Percentiles rank a stretch among this genome's conserved stretches.
Conservation (phyloP, 1,140 invertebrate genomes). For the Mizuhopecten yessoensis region DNA sequence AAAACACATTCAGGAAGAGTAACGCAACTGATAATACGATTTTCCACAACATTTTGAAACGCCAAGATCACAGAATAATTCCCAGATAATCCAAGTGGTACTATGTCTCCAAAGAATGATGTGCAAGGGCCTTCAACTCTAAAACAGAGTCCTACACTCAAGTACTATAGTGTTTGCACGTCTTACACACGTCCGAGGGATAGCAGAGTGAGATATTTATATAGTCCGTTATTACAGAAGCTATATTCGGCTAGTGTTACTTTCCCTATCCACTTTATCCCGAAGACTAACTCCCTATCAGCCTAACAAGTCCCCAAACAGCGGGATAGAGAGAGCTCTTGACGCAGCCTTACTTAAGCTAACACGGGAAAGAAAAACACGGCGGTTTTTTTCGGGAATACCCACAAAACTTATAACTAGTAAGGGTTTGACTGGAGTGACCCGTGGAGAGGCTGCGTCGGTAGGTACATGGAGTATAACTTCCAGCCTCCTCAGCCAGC, state of each 20-base stretch:
- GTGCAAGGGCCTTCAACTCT: neutral
- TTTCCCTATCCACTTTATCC: neutral
- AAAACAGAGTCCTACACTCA: neutral
- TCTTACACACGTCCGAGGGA: neutral
- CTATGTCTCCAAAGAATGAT: neutral
- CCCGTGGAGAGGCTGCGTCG: constrained; percentile 16
- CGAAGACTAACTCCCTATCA: neutral
- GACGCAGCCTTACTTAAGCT: neutral
- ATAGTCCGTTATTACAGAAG: neutral
- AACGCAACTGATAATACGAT: neutral
- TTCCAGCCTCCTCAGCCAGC: neutral
- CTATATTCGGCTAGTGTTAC: neutral
- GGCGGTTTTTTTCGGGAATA: neutral
- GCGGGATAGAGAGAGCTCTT: constrained; percentile 15
- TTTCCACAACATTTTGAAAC: neutral
- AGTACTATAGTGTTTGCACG: neutral
- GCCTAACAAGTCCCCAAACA: constrained; percentile 10
- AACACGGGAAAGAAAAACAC: neutral
- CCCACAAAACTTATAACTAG: neutral
- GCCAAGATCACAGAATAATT: neutral
- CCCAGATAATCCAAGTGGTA: neutral
- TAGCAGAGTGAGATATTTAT: neutral
- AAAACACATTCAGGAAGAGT: neutral
- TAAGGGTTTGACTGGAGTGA: constrained; percentile 26
- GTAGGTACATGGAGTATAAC: neutral